Conservation (phyloP, 2,797 vertebrate genomes). For the Carapus acus region DNA sequence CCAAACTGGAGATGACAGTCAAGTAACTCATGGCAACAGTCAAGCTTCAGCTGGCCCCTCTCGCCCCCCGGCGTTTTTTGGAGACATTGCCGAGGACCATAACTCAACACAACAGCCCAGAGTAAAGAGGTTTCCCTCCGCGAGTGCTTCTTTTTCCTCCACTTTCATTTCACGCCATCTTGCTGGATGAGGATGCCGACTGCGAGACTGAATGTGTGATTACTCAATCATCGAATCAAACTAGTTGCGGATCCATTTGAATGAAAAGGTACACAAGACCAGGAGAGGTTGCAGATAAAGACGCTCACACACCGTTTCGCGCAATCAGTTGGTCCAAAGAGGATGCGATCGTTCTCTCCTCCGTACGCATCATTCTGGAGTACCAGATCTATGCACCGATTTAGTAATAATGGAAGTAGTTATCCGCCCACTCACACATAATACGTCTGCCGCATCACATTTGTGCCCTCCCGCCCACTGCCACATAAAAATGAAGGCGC, state of each 20-base stretch:
- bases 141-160: no score
- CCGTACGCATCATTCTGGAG: constrained; percentile 8
- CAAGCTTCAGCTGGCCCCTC: constrained; percentile 24
- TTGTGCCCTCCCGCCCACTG: constrained; percentile 26
- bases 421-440: constrained; percentile 42
- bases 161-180: neutral
- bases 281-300: no score
- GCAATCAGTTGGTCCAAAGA: constrained; percentile 8
- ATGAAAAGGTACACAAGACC: no score
- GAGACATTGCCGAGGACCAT: constrained; percentile 25
- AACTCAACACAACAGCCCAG: constrained; percentile 19
- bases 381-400: constrained; percentile 10
- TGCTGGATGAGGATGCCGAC: no score
- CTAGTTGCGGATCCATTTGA: no score
- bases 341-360: constrained; percentile 9
- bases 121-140: constrained; percentile 12
- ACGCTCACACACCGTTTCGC: neutral
- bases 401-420: constrained; percentile 33
- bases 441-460: constrained; percentile 50
- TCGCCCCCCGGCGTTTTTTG: constrained; percentile 21
- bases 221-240: no score
- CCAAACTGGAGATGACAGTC: constrained; percentile 42
- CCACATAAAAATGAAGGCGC: constrained; percentile 21
- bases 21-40: constrained; percentile 51
- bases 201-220: no score